Percentiles rank a stretch among this genome's conserved stretches.
These are phyloP conservation scores for Rhinogobio ventralis DNA, from an alignment of 2,797 vertebrate genomes.

Conservation along the genomic window DNA sequence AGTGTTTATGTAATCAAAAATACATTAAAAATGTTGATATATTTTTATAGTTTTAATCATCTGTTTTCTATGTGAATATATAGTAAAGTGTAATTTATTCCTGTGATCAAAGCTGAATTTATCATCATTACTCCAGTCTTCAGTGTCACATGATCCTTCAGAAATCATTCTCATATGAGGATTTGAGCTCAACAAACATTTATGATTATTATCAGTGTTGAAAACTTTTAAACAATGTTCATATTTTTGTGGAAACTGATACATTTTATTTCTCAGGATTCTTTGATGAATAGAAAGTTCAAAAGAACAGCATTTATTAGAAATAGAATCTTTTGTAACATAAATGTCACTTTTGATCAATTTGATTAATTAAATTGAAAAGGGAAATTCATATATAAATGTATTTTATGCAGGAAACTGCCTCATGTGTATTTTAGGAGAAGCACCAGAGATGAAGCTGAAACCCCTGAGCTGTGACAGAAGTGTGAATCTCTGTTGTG, in stretches of 20 bases:
- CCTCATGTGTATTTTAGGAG: too few relatives aligned
- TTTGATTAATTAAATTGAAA: too few relatives aligned
- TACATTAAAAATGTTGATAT: background rate
- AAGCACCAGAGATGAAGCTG: too few relatives aligned
- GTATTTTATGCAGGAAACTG: background rate
- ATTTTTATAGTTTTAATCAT: background rate
- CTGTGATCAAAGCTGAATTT: too few relatives aligned
- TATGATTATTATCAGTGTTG: background rate
- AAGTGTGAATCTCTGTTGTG: background rate
- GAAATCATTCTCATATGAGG: background rate
- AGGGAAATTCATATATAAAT: background rate
- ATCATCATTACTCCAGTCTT: background rate
- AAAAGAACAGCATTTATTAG: background rate
- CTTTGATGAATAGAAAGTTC: background rate
- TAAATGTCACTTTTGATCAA: background rate
- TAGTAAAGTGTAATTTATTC: background rate
- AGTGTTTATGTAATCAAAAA: background rate
- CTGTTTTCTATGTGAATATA: background rate
- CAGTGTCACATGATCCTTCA: background rate
- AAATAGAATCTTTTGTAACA: background rate
- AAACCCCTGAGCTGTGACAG: too few relatives aligned
- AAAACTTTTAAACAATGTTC: too few relatives aligned
- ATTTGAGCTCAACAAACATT: background rate
- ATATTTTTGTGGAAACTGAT: too few relatives aligned
- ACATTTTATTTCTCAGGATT: too few relatives aligned